phyloP scores from a whole-genome alignment of 2,888 invertebrate species.

The Drosophila atroscutellata region DNA sequence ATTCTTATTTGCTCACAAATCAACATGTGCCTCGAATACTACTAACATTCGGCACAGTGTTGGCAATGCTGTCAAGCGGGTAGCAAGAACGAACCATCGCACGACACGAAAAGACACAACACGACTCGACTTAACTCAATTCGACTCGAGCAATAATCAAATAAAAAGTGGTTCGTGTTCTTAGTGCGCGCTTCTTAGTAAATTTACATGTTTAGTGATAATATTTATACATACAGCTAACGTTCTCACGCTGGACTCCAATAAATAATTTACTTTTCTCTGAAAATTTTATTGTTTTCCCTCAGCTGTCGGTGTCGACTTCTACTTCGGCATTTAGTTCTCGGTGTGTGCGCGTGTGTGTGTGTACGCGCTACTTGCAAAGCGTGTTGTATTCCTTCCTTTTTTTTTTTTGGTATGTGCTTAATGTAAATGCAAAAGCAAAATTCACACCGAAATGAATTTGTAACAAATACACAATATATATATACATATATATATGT shows the following conservation, averaged over 20 bases:
- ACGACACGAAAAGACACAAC: constrained; percentile 9
- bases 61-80: constrained; percentile 55
- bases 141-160: constrained; percentile 45
- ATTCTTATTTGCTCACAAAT: constrained; percentile 30
- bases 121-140: not conserved
- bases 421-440: constrained; percentile 10
- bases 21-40: constrained; percentile 44
- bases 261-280: not conserved
- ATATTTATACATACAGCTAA: constrained; percentile 5
- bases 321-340: constrained; percentile 37
- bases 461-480: constrained; percentile 1
- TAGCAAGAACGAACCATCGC: constrained; percentile 46
- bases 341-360: constrained; percentile 21
- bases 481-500: not conserved
- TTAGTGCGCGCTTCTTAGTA: constrained; percentile 39
- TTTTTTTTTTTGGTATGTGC: constrained; percentile 28
- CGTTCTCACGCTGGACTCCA: constrained; percentile 1
- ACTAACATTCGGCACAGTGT: constrained; percentile 38
- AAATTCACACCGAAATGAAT: constrained; percentile 13
- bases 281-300: constrained; percentile 18
- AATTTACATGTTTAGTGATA: constrained; percentile 5
- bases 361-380: constrained; percentile 35
- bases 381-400: constrained; percentile 40
- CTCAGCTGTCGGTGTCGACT: constrained; percentile 18
- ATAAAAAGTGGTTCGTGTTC: constrained; percentile 50